These are phyloP conservation scores for Tor tambroides DNA, from an alignment of 2,113 vertebrate species.

Conservation along the genomic window DNA sequence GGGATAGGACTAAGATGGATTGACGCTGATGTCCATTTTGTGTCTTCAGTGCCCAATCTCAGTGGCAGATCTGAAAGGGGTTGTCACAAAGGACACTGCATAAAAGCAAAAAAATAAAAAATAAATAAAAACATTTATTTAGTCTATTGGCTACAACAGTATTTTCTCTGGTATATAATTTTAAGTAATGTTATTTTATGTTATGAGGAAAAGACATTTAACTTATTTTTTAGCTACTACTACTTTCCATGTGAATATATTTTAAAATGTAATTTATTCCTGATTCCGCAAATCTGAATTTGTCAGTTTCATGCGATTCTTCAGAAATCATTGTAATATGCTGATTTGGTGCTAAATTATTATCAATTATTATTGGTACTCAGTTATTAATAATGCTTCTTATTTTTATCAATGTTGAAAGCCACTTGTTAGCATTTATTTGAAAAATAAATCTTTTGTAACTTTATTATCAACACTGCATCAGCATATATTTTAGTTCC, in stretches of 20 bases:
- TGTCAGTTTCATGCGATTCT: neutral
- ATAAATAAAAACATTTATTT: no score
- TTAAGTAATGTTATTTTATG: neutral
- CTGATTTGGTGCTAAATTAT: neutral
- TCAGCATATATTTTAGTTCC: neutral
- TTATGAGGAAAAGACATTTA: neutral
- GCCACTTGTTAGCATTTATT: no score
- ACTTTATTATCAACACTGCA: no score
- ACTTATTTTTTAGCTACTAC: neutral
- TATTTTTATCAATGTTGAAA: neutral
- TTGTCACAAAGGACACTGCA: neutral
- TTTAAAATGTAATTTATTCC: no score
- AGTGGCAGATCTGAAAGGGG: neutral
- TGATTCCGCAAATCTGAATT: no score
- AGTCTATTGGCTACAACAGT: neutral
- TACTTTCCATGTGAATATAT: no score
- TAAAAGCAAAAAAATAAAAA: no score
- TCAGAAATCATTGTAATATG: no score
- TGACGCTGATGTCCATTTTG: slow-evolving; percentile 17
- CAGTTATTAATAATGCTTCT: neutral
- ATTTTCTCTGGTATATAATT: no score
- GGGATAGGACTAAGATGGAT: slow-evolving; percentile 38
- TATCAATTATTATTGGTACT: neutral
- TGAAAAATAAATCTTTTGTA: neutral
- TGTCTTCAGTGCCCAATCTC: neutral